A percentile compares a stretch with the other conserved stretches of the same genome.
Conservation (phyloP, 2,888 invertebrate species). For the Tupiocoris notatus region DNA sequence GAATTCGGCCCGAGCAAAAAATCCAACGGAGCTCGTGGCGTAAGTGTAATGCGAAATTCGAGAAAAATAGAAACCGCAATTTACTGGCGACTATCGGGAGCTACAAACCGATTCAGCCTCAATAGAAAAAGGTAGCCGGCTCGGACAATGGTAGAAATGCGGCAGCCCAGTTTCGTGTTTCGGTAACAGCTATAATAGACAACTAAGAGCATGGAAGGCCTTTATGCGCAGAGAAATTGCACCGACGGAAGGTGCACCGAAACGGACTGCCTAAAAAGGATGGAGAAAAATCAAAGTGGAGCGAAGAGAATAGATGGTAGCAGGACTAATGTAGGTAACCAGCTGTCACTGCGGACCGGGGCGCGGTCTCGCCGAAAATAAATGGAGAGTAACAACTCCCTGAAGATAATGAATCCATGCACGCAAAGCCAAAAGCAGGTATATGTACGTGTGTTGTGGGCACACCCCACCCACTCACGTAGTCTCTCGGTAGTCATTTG, state of each 20-base stretch:
- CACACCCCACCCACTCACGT: slow-evolving; percentile 12
- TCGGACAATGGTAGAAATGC: background rate
- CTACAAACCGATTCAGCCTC: background rate
- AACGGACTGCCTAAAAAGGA: background rate
- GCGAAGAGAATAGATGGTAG: slow-evolving; percentile 28
- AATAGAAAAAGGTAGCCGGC: background rate
- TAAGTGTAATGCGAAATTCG: background rate
- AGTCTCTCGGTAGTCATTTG: slow-evolving; percentile 11
- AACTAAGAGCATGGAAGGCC: background rate
- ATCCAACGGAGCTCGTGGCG: background rate
- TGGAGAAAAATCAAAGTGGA: slow-evolving; percentile 30
- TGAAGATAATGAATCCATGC: slow-evolving; percentile 39
- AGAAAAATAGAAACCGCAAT: background rate
- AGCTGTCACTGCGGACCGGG: slow-evolving; percentile 28
- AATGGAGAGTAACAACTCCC: slow-evolving; percentile 34
- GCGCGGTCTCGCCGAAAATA: slow-evolving; percentile 29
- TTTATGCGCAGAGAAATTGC: slow-evolving; percentile 5
- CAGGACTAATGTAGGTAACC: slow-evolving; percentile 23
- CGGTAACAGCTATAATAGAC: background rate
- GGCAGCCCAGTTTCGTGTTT: background rate
- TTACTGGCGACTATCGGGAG: background rate
- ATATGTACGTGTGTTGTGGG: slow-evolving; percentile 4
- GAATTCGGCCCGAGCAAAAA: background rate
- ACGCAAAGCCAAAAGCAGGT: slow-evolving; percentile 38
- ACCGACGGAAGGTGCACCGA: background rate